Evolutionary conservation across 2,797 vertebrate genomes (phyloP), one percentile per base, ranked within the genome.

Genomic region (Denticeps clupeoides): DNA sequence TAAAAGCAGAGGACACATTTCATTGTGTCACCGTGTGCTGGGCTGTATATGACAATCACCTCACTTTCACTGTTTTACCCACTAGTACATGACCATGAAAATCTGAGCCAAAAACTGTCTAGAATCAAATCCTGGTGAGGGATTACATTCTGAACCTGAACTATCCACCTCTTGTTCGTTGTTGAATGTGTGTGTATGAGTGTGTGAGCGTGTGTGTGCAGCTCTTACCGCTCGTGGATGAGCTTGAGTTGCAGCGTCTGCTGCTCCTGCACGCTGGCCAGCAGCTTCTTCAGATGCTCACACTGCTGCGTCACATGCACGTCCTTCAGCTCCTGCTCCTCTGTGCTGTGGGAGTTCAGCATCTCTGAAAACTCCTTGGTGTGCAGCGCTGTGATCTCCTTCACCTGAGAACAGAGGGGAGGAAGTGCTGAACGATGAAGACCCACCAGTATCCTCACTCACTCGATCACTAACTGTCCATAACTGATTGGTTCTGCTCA

Each of bases 311-410:
- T 87, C 57, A 97, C 81, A 57, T 99, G 95, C 18, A 75, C 62
- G 56, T 97, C 91, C 12, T 85, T 88, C 65, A 97, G 78, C 40
- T 86, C 89, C 64, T 95, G 94, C 69, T 96, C 94, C 69, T 97
- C 89, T 0, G 77, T 83, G 46, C 88, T 85, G 74, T 97, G 93
- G 0, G 85, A 85, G 43, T 89, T 86, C 69, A 93, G 87, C 82
- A 99, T 89, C 71, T 95, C 93, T 0, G 94, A 96, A 91, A 92
- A 98, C 66, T 99, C 94, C 52, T 98, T 99, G 3, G 95, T 98
- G 73, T 99, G 95, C 68, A 89, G 91, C 0, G 90, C 91, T 53
- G 95, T 94, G 10, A 96, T 88, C 69, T 97, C 90, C 73, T 97
- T 97, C 38, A 97, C 91, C 94, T 96, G 63, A 10, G 3, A 5